Conservation (phyloP, 2,797 vertebrate genomes). For the Microctenopoma steveboyesi region DNA sequence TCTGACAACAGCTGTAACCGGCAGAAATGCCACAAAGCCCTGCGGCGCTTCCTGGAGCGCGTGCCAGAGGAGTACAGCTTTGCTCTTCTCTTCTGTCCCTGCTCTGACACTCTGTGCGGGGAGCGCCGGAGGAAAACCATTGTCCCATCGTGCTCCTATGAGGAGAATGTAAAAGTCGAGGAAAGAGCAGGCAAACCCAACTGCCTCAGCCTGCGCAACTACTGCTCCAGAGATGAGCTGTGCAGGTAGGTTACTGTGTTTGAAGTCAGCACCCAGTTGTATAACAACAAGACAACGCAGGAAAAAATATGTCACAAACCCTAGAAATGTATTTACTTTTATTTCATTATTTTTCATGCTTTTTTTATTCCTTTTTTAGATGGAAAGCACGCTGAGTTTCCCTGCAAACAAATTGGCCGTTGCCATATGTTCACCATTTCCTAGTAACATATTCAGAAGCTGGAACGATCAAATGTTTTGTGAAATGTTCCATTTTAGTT, state of each 20-base stretch:
- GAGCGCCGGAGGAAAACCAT: constrained; percentile 94
- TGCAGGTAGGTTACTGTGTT: constrained; percentile 85
- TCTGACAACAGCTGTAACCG: constrained; percentile 87
- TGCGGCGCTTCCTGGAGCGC: constrained; percentile 92
- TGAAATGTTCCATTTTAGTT: no score
- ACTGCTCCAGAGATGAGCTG: constrained; percentile 88
- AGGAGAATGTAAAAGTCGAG: constrained; percentile 79
- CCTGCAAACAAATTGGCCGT: no score
- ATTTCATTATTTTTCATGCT: no score
- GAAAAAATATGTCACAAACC: no score
- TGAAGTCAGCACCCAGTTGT: neutral
- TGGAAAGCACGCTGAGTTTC: no score
- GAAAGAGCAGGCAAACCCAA: constrained; percentile 84
- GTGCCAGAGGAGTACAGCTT: constrained; percentile 91
- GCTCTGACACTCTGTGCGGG: constrained; percentile 89
- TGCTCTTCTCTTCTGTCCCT: constrained; percentile 93
- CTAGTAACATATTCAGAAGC: no score
- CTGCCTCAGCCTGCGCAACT: constrained; percentile 89
- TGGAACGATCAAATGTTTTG: no score
- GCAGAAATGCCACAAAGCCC: constrained; percentile 88
- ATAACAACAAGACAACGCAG: neutral
- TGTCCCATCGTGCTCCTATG: constrained; percentile 92
- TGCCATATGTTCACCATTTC: no score
- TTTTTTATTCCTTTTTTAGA: no score
- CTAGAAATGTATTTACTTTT: no score